Base-by-base conservation (phyloP, 2,888 invertebrate species). In the Thymelicus sylvestris region DNA sequence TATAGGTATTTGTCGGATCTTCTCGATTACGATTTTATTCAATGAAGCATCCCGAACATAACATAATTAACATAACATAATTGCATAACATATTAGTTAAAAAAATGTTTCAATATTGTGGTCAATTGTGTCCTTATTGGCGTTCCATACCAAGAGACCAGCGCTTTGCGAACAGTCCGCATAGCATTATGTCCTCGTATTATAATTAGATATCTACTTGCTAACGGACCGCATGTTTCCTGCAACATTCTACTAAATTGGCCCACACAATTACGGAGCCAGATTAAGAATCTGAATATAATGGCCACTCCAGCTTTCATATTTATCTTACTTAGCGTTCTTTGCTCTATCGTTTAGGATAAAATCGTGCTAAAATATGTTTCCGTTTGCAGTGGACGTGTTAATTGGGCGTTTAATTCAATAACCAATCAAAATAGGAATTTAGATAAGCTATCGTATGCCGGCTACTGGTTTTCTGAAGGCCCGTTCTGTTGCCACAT, bases 351-450 rank as follows among this genome's bases (percentile, higher is more conserved):
- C 72, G 74, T 75, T 76, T 75, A 76, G 70, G 70, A 70, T 70
- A 70, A 70, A 65, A 70, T 70, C 70, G 70, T 72, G 74, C 65
- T 77, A 75, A 77, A 77, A 78, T 77, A 76, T 77, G 74, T 77
- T 76, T 77, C 75, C 76, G 76, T 63, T 77, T 67, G 74, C 75
- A 69, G 69, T 77, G 71, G 77, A 76, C 72, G 74, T 74, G 78
- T 77, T 78, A 78, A 78, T 77, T 78, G 77, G 74, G 74, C 76
- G 74, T 74, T 75, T 73, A 66, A 68, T 63, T 72, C 62, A 77
- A 77, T 74, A 76, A 73, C 69, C 52, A 76, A 74, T 74, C 73
- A 74, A 74, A 74, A 69, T 73, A 72, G 74, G 76, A 75, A 73
- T 76, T 75, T 71, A 71, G 75, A 75, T 75, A 74, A 72, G 64